Evolutionary conservation across 1,140 invertebrate genomes (phyloP).

Genomic region (Drosophila arizonae): DNA sequence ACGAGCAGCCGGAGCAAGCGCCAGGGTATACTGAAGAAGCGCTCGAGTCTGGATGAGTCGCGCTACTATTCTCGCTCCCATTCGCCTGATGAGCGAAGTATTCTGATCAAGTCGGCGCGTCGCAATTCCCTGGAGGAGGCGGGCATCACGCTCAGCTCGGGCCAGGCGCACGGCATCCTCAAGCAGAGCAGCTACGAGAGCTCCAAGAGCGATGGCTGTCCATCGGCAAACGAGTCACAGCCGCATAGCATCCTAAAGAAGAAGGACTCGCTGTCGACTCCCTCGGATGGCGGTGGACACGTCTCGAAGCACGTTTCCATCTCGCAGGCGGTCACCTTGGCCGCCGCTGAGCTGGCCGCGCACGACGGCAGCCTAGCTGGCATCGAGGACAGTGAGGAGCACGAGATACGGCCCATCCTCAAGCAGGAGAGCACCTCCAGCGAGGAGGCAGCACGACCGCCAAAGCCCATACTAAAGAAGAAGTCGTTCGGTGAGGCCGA

Average conservation of each 20-base stretch:
- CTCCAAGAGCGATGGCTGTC: constrained; percentile 84
- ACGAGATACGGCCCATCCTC: constrained; percentile 89
- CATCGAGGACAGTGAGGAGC: constrained; percentile 83
- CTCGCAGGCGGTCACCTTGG: constrained; percentile 87
- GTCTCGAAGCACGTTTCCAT: constrained; percentile 87
- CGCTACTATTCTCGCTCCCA: constrained; percentile 83
- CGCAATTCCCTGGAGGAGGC: constrained; percentile 83
- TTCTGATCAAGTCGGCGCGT: constrained; percentile 82
- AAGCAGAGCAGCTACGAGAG: constrained; percentile 87
- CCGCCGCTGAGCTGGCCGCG: constrained; percentile 84
- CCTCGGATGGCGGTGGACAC: constrained; percentile 70
- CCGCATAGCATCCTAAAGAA: constrained; percentile 90
- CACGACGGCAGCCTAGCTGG: constrained; percentile 25
- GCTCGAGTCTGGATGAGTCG: constrained; percentile 90
- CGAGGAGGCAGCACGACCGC: constrained; percentile 83
- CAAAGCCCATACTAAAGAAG: constrained; percentile 92
- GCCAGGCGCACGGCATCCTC: constrained; percentile 85
- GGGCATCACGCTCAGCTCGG: constrained; percentile 45
- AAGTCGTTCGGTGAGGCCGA: constrained; percentile 91
- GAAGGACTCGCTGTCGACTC: constrained; percentile 86
- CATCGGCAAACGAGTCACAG: constrained; percentile 85
- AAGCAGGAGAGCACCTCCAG: constrained; percentile 84
- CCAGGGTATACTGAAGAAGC: constrained; percentile 91
- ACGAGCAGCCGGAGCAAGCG: constrained; percentile 83
- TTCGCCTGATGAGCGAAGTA: constrained; percentile 80